Conservation (phyloP, 92 coral and sea anemone genomes). For the Heliopora coerulea region DNA sequence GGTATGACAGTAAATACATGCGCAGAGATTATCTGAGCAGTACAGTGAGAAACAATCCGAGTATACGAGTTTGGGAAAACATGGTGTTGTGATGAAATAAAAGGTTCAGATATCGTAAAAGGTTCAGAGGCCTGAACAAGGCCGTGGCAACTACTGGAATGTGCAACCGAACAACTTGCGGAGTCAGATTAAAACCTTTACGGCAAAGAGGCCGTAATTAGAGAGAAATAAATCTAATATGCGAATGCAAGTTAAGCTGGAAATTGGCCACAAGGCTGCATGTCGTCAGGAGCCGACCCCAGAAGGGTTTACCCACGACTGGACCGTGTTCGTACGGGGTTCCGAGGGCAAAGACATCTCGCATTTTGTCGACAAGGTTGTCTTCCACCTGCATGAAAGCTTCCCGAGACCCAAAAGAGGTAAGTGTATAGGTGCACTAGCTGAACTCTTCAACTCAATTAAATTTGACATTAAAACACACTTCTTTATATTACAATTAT, state of each 20-base stretch:
- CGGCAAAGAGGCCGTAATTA: constrained; percentile 40
- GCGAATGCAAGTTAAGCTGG: constrained; percentile 87
- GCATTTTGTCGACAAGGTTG: constrained; percentile 96
- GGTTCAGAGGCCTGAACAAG: no score
- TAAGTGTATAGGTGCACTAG: constrained; percentile 46
- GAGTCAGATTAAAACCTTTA: constrained; percentile 1
- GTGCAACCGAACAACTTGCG: no score
- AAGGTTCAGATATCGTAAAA: no score
- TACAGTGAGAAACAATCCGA: not conserved
- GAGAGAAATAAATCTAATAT: constrained; percentile 13
- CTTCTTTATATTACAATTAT: no score
- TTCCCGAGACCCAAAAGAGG: constrained; percentile 91
- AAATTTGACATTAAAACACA: no score
- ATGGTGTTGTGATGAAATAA: no score
- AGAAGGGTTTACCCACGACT: constrained; percentile 95
- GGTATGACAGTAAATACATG: constrained; percentile 40
- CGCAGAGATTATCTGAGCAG: constrained; percentile 22
- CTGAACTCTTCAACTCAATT: constrained; percentile 8
- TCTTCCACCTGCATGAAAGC: constrained; percentile 91
- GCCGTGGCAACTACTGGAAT: no score
- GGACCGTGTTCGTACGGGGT: constrained; percentile 94
- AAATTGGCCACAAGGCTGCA: constrained; percentile 95
- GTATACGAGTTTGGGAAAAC: no score
- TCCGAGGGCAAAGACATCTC: constrained; percentile 87
- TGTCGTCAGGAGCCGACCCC: constrained; percentile 75